These are phyloP conservation scores for Manis crassicaudata DNA, from an alignment of 2,797 vertebrate genomes.

Conservation along the genomic window DNA sequence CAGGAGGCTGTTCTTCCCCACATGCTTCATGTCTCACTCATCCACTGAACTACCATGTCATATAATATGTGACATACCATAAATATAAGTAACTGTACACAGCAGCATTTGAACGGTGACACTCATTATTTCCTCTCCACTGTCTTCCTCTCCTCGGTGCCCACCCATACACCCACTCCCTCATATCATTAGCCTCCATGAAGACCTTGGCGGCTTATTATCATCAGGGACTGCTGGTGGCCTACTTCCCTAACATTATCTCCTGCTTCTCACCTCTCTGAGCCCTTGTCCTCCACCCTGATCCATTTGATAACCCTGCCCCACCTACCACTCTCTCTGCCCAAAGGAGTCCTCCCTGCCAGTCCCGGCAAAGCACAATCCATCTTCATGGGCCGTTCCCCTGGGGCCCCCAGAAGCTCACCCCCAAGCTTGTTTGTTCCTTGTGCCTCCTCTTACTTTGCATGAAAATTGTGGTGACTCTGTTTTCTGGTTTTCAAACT, in stretches of 20 bases:
- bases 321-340: neutral
- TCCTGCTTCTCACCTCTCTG: neutral
- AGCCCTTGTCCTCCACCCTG: neutral
- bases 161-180: fast-evolving
- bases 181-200: neutral
- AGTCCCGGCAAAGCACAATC: neutral
- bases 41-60: neutral
- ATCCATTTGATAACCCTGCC: no score
- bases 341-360: neutral
- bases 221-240: neutral
- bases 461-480: neutral
- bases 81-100: neutral
- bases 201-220: neutral
- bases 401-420: fast-evolving
- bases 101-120: neutral
- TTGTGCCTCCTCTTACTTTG: neutral
- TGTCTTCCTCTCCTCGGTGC: neutral
- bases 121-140: neutral
- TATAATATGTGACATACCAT: neutral
- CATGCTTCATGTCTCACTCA: fast-evolving
- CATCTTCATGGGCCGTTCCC: neutral
- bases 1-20: neutral
- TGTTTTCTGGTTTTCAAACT: neutral
- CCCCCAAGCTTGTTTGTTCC: neutral
- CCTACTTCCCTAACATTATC: neutral